Evolutionary conservation across 2,797 vertebrate species (phyloP), one percentile per base, ranked within the genome.

Genomic region (Toxotes lorentzi): DNA sequence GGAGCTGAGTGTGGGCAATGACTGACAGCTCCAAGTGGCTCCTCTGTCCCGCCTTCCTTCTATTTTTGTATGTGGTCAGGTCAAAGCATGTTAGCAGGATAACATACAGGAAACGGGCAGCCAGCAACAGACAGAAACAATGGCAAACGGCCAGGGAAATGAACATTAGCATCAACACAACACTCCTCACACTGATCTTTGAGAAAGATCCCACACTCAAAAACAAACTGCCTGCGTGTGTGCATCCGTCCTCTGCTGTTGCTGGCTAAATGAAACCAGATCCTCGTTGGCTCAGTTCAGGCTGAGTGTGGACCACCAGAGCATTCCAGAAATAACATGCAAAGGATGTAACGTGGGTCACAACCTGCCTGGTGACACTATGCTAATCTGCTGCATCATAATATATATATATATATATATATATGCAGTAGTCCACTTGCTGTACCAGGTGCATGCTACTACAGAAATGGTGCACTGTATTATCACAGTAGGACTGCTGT

Each of bases 1-100:
- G 35, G 57, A 82, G 68, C 66, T 62, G 59, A 64, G 3, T 48
- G 61, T 45, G n/a, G 27, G 51, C 21, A 54, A 19, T 89, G 88
- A 94, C 32, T 87, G 92, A 93, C 90, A 89, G 87, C 83, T 90
- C 80, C 93, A 92, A 89, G 89, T 93, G 93, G 82, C 73, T 60
- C 59, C 67, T 74, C 40, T 47, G 73, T 68, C 80, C 80, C 58
- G 23, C 86, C 78, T 54, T 73, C 17, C 4, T 16, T 88, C 93
- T 92, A 93, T 92, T 94, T 92, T 48, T 53, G 84, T 79, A 51
- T 5, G 38, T 72, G 78, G 62, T 19, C 74, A 59, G 63, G 90
- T 92, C 87, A 91, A 89, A 92, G 88, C 54, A 4, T 57, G 43
- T 40, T 43, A 17, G 56, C 75, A 47, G 67, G 79, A 85, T 81